Conservation (phyloP, 2,797 vertebrate species). For the Danio aesculapii region DNA sequence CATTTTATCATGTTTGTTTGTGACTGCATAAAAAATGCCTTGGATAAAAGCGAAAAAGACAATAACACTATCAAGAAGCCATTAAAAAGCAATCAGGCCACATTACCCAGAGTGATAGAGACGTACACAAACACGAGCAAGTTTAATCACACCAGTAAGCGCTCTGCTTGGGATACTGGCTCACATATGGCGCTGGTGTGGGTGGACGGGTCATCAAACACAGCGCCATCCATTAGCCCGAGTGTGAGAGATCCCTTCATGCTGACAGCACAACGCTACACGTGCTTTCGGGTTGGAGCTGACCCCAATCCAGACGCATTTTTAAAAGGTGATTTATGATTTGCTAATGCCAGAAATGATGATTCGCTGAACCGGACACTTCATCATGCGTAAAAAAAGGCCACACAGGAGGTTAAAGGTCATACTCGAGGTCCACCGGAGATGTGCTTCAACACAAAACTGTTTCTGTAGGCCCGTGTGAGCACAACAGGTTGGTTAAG, state of each 20-base stretch:
- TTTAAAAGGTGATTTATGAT: conserved; percentile 37
- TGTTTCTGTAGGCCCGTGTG: not conserved
- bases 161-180: not conserved
- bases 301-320: conserved; percentile 12
- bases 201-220: conserved; percentile 17
- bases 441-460: conserved; percentile 36
- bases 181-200: conserved; percentile 25
- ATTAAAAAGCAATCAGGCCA: conserved; percentile 23
- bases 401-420: conserved; percentile 31
- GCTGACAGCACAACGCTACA: conserved; percentile 25
- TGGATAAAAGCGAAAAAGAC: conserved; percentile 22
- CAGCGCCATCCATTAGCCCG: conserved; percentile 1
- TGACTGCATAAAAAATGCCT: not conserved
- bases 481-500: not conserved
- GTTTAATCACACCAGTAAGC: conserved; percentile 16
- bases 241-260: conserved; percentile 39
- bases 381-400: conserved; percentile 32
- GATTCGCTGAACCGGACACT: conserved; percentile 30
- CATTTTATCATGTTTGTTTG: not conserved
- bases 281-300: conserved; percentile 8
- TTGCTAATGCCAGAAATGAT: conserved; percentile 23
- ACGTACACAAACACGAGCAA: conserved; percentile 32
- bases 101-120: conserved; percentile 2
- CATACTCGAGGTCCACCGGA: conserved; percentile 20
- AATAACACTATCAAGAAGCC: conserved; percentile 37